Evolutionary conservation across 2,113 vertebrate species (phyloP), one percentile per base, ranked within the genome.

Genomic region (Cricetomys ansorgei): DNA sequence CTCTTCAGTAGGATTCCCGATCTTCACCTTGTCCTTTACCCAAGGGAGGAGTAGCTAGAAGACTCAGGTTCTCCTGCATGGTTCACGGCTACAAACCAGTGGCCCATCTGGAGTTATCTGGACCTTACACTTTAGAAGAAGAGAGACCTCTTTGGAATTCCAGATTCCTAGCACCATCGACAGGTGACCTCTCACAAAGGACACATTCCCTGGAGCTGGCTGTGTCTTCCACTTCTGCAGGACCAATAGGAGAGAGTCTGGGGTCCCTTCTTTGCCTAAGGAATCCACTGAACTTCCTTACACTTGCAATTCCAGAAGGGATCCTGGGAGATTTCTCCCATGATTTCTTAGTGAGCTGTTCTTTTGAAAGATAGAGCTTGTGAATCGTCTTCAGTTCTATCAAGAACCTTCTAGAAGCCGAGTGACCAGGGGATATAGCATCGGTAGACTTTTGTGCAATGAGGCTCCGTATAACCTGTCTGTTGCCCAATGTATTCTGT

Each of bases 151-250:
- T 91, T 31, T 64, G 79, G 69, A 67, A 92, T 88, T 76, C 76
- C 65, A 81, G 40, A 25, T 81, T 88, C 72, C 27, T 94, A 50
- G 67, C 12, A 64, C 19, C 65, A 27, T 37, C 16, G 40, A 55
- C 12, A 25, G 53, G 72, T 43, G n/a, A 45, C 87, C 43, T 84
- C 45, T 87, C 55, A 19, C 48, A 77, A 55, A 92, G 59, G 64
- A 64, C 34, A 13, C 25, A 88, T 57, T 96, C 92, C 84, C 48
- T 0, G 13, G 64, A 84, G 84, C 85, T 67, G 79, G 80, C 95
- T 94, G 45, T 96, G 69, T 95, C 97, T 97, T 89, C 72, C 15
- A 1, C 94, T 93, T 86, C 84, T 25, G 25, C 23, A 72, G 73
- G 84, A 92, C 57, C 75, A 70, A n/a, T 45, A 40, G 77, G 65